These are phyloP conservation scores for Paramormyrops kingsleyae DNA, from an alignment of 2,113 vertebrate genomes.

Conservation along the genomic window DNA sequence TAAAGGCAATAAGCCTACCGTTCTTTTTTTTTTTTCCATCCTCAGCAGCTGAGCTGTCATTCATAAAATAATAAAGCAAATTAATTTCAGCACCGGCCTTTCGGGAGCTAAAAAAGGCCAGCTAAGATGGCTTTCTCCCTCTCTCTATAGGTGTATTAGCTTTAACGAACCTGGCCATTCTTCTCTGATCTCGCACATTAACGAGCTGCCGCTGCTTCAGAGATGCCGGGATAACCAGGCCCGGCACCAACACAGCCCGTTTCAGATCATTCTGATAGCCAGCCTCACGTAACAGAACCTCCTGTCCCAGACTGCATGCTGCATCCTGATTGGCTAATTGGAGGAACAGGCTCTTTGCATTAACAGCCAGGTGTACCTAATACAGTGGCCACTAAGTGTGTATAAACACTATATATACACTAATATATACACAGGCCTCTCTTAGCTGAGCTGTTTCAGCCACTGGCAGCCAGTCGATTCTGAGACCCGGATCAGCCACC, in stretches of 20 bases:
- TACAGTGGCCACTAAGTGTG: neutral
- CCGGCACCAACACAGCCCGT: neutral
- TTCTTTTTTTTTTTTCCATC: constrained; percentile 7
- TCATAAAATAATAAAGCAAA: constrained; percentile 38
- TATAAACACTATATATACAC: neutral
- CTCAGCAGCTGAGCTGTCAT: constrained; percentile 47
- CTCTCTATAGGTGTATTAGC: neutral
- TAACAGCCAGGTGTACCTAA: neutral
- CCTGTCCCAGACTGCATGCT: neutral
- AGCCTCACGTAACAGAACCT: neutral
- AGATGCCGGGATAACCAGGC: neutral
- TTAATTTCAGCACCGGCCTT: constrained; percentile 36
- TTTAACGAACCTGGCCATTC: neutral
- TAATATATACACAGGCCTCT: neutral
- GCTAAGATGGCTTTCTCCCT: neutral
- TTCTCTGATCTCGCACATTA: neutral
- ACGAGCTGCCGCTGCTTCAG: neutral
- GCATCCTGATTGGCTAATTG: neutral
- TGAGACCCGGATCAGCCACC: neutral
- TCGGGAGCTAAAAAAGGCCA: neutral
- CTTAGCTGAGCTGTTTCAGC: neutral
- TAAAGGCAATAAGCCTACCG: constrained; percentile 24
- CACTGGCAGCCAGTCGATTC: neutral
- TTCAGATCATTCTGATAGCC: neutral
- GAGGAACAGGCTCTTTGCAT: neutral